Percentiles rank a stretch among this genome's conserved stretches.
phyloP scores from a whole-genome alignment of 2,113 vertebrate species.

The Chaetorhynchus papuensis region DNA sequence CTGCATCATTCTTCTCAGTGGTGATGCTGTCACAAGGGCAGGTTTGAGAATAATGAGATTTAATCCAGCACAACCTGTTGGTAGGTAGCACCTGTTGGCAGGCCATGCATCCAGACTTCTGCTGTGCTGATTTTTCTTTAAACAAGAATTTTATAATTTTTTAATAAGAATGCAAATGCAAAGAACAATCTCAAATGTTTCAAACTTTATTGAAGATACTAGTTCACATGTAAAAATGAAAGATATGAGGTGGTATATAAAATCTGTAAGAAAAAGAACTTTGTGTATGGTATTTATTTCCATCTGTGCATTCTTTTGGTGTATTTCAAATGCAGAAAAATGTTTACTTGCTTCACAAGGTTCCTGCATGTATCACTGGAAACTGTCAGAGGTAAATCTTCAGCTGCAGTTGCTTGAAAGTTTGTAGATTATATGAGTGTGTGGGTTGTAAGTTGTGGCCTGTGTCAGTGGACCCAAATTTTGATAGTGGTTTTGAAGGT shows the following conservation, averaged over 20 bases:
- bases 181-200: slow-evolving; percentile 20
- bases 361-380: neutral
- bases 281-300: slow-evolving; percentile 18
- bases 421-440: neutral
- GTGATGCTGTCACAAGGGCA: neutral
- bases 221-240: slow-evolving; percentile 25
- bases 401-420: neutral
- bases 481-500: neutral
- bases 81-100: neutral
- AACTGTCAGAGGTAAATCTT: neutral
- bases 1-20: neutral
- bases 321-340: neutral
- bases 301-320: neutral
- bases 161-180: slow-evolving; percentile 1
- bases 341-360: neutral
- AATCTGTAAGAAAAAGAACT: slow-evolving; percentile 20
- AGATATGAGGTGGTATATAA: neutral
- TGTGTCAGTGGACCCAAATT: neutral
- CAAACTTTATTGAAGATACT: slow-evolving; percentile 10
- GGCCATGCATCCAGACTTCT: neutral
- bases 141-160: neutral
- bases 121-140: neutral
- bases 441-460: neutral
- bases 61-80: neutral
- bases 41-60: neutral